Percentiles rank a stretch among this genome's conserved stretches.
These are phyloP conservation scores for Sylvia atricapilla DNA, from an alignment of 2,113 vertebrate genomes.

Conservation along the genomic window DNA sequence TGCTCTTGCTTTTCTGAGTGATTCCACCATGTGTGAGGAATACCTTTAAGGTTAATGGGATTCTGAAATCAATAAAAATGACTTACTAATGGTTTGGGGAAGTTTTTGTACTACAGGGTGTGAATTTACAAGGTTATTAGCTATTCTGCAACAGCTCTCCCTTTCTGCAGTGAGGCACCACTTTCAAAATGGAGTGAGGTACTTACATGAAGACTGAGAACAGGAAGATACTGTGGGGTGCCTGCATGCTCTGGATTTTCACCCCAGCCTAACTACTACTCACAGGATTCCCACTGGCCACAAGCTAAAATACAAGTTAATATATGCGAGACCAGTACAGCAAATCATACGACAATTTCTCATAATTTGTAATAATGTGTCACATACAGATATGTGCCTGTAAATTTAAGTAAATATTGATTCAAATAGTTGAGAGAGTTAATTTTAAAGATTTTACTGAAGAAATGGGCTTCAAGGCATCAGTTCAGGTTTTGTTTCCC, in stretches of 20 bases:
- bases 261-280: background rate
- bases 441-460: background rate
- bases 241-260: background rate
- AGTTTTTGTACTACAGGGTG: slow-evolving; percentile 15
- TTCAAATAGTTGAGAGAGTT: background rate
- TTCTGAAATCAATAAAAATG: slow-evolving; percentile 53
- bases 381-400: background rate
- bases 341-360: fast-evolving
- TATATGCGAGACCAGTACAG: background rate
- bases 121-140: slow-evolving; percentile 32
- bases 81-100: slow-evolving; percentile 35
- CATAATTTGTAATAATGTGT: background rate
- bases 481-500: fast-evolving
- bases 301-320: background rate
- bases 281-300: background rate
- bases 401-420: background rate
- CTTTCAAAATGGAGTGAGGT: background rate
- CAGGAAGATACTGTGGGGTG: too few relatives aligned
- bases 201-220: background rate
- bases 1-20: background rate
- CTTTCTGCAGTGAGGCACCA: background rate
- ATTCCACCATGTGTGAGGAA: background rate
- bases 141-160: background rate
- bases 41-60: slow-evolving; percentile 34
- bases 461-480: background rate